Conservation (phyloP, 2,888 invertebrate species). For the Drosophila mimetica region DNA sequence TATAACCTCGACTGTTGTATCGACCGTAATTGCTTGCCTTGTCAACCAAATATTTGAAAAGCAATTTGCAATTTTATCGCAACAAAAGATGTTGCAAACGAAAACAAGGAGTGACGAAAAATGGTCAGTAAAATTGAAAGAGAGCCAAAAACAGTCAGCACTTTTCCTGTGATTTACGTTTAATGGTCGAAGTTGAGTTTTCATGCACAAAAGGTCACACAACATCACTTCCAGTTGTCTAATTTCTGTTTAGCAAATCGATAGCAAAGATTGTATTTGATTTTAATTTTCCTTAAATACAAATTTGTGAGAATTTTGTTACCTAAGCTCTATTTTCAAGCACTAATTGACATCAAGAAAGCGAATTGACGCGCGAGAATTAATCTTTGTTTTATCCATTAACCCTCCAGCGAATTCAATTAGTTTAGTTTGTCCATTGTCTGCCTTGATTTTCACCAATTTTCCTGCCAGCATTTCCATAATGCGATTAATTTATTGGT, state of each 20-base stretch:
- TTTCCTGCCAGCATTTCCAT: slow-evolving; percentile 21
- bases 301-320: background rate
- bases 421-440: slow-evolving; percentile 8
- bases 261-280: background rate
- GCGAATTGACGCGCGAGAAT: background rate
- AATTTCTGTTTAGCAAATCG: background rate
- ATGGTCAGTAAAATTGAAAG: background rate
- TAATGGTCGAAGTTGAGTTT: slow-evolving; percentile 17
- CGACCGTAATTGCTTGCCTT: slow-evolving; percentile 67
- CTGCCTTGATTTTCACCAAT: slow-evolving; percentile 10
- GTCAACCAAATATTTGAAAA: slow-evolving; percentile 71
- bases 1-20: slow-evolving; percentile 1
- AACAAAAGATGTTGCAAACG: slow-evolving; percentile 43
- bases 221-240: background rate
- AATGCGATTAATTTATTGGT: slow-evolving; percentile 24
- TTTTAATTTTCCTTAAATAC: background rate
- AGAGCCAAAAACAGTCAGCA: background rate
- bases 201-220: slow-evolving; percentile 1
- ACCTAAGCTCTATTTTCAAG: background rate
- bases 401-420: slow-evolving; percentile 21
- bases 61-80: slow-evolving; percentile 45
- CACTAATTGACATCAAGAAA: background rate
- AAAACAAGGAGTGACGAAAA: slow-evolving; percentile 4
- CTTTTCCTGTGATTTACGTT: slow-evolving; percentile 23
- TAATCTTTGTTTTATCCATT: background rate